Percentiles rank a stretch among this genome's conserved stretches.
Evolutionary conservation across 2,797 vertebrate species (phyloP).

Genomic region (Synanceia verrucosa): DNA sequence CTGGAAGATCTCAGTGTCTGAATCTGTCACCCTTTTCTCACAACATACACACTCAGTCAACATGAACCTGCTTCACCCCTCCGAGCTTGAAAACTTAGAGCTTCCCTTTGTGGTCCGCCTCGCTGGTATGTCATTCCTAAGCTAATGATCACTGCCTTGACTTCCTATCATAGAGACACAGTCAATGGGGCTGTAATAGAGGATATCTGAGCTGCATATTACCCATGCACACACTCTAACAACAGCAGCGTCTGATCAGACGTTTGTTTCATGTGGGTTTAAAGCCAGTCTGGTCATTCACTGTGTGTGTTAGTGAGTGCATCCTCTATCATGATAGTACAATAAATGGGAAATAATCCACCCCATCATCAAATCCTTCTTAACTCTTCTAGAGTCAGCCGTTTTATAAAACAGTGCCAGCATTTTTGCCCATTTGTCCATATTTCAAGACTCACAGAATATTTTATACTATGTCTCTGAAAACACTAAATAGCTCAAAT

Average conservation of each 20-base stretch:
- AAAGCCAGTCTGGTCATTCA: conserved; percentile 10
- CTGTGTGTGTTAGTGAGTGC: neutral
- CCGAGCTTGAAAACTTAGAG: conserved; percentile 74
- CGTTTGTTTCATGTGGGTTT: conserved; percentile 41
- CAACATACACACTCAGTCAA: conserved; percentile 1
- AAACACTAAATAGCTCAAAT: too few relatives aligned
- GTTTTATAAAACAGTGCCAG: too few relatives aligned
- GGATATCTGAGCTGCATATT: conserved; percentile 52
- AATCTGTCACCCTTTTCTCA: conserved; percentile 24
- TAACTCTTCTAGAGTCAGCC: too few relatives aligned
- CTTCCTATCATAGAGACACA: conserved; percentile 55
- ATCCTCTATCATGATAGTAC: conserved; percentile 32
- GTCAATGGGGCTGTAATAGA: conserved; percentile 31
- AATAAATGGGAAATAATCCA: conserved; percentile 8
- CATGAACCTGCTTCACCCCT: conserved; percentile 42
- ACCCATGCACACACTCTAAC: conserved; percentile 3
- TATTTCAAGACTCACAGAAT: too few relatives aligned
- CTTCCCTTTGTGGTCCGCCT: conserved; percentile 55
- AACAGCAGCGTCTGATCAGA: conserved; percentile 17
- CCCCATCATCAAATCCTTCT: conserved; percentile 43
- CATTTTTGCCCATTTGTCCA: too few relatives aligned
- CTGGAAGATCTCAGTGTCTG: conserved; percentile 55
- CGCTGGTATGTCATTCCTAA: conserved; percentile 54
- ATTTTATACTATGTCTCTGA: too few relatives aligned
- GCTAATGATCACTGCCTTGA: conserved; percentile 55